Base-by-base conservation (phyloP, 92 coral and sea anemone genomes). In the Siderastrea radians region DNA sequence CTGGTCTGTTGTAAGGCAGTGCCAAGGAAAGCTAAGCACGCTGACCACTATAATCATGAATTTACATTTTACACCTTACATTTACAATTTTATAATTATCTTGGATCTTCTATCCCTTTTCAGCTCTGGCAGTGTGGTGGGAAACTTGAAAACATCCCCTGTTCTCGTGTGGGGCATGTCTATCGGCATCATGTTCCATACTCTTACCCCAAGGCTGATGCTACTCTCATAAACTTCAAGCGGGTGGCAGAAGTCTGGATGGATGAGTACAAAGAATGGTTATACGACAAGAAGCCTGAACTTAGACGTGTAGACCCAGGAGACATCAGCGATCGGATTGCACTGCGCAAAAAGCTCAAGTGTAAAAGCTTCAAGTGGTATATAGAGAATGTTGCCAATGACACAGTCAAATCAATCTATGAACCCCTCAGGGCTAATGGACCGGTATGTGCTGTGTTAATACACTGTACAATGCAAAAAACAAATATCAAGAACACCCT, bases 91-190 rank as follows among this genome's bases (percentile, higher is more conserved):
- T 0, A 61, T 15, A 44, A 59, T 59, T 60, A 43, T 45, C 17
- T 52, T 82, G 14, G 0, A 14, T 69, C 79, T 71, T 26, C 38
- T 11, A 1, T 68, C 12, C 3, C 15, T 62, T 9, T 63, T 17
- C 26, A 98, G 99, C 89, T 98, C 49, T 98, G 99, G 99, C 98
- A 96, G 86, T 98, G 99, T 90, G 98, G 99, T 43, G 99, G 99
- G 11, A 95, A 91, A 69, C 91, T 98, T 73, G 99, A 96, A 50
- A 98, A 98, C 80, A 94, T 98, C 58, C 99, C 99, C 12, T 98
- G 99, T 80, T 90, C 99, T 48, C 91, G 99, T 16, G 99, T 98
- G 38, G 99, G 99, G 5, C 99, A 98, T 78, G 99, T 98, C n/a
- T 98, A 98, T 55, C 91, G 99, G 3, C 95, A 93, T 57, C 98